Evolutionary conservation across 2,797 vertebrate genomes (phyloP).

Genomic region (Tauraco hartlaubi): DNA sequence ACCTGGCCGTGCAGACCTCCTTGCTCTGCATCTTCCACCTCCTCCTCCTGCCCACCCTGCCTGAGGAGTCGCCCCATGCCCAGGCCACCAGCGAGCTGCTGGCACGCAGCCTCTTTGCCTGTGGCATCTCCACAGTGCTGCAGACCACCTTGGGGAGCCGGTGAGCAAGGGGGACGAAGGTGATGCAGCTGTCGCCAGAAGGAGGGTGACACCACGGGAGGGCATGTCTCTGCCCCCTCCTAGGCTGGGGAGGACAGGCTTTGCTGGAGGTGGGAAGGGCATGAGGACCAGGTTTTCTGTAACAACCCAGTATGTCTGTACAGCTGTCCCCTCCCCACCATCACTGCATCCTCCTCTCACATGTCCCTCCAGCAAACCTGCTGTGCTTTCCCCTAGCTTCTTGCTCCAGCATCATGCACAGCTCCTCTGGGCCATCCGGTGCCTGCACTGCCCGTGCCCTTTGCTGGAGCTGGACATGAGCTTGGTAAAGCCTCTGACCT

Average conservation of each 20-base stretch:
- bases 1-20: slow-evolving; percentile 83
- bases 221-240: neutral
- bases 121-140: slow-evolving; percentile 82
- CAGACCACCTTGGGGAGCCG: slow-evolving; percentile 85
- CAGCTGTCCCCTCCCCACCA: neutral
- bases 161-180: slow-evolving; percentile 58
- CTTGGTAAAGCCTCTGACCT: neutral
- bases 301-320: neutral
- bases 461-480: accelerated
- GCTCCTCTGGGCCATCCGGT: accelerated
- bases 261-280: neutral
- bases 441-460: neutral
- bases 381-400: neutral
- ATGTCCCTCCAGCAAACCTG: neutral
- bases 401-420: accelerated
- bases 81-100: slow-evolving; percentile 60
- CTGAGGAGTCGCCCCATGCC: neutral
- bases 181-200: neutral
- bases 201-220: neutral
- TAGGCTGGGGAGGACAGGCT: neutral
- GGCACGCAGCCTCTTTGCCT: slow-evolving; percentile 84
- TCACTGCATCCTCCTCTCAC: neutral
- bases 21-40: slow-evolving; percentile 82
- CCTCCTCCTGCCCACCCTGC: slow-evolving; percentile 76
- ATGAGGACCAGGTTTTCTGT: neutral